A percentile compares a stretch with the other conserved stretches of the same genome.
phyloP scores from a whole-genome alignment of 2,888 invertebrate genomes.

The Craniophora ligustri region DNA sequence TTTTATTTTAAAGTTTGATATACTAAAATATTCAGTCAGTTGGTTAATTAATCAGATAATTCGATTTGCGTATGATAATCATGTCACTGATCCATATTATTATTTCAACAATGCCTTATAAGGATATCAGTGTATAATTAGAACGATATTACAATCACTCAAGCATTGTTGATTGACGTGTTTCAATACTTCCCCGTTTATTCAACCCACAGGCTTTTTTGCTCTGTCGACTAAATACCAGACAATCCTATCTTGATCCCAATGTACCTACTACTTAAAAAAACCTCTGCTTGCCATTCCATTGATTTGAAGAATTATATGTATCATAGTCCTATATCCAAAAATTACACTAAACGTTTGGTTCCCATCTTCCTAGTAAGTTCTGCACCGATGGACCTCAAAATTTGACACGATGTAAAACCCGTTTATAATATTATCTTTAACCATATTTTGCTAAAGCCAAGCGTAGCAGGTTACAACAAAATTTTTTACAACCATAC shows the following conservation, averaged over 20 bases:
- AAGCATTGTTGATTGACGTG: constrained; percentile 13
- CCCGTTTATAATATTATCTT: too few relatives aligned
- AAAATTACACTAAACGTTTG: too few relatives aligned
- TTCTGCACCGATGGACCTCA: too few relatives aligned
- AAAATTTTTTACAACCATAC: too few relatives aligned
- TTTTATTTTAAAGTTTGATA: constrained; percentile 14
- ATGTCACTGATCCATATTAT: too few relatives aligned
- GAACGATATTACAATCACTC: background rate
- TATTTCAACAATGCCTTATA: background rate
- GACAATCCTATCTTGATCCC: background rate
- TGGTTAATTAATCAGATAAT: constrained; percentile 3
- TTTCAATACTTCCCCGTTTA: constrained; percentile 21
- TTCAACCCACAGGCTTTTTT: constrained; percentile 15
- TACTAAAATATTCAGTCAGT: background rate
- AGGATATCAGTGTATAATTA: background rate
- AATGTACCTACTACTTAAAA: too few relatives aligned
- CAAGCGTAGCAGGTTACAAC: too few relatives aligned
- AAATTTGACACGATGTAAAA: too few relatives aligned
- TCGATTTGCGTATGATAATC: background rate
- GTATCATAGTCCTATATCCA: too few relatives aligned
- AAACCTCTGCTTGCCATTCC: too few relatives aligned
- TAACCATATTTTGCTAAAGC: too few relatives aligned
- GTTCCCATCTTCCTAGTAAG: too few relatives aligned
- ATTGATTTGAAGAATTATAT: background rate
- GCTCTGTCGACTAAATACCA: background rate